Evolutionary conservation across 2,888 invertebrate species (phyloP).

Genomic region (Myopa tessellatipennis): DNA sequence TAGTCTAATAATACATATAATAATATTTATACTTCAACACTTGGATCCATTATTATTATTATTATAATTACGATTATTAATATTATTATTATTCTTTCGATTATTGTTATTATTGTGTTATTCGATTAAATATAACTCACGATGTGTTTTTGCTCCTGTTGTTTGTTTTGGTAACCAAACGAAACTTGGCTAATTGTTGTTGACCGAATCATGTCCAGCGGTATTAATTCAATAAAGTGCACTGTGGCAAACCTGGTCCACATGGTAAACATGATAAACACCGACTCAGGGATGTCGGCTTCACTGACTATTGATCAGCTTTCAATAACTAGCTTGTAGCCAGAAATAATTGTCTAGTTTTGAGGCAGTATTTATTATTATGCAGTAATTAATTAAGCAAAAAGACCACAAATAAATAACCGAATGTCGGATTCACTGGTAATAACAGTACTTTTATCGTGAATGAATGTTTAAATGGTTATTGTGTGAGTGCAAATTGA

Average conservation of each 20-base stretch:
- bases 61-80: too few species aligned
- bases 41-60: too few species aligned
- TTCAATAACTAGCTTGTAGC: not conserved
- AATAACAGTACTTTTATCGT: too few species aligned
- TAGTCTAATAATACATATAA: too few species aligned
- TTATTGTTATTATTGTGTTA: not conserved
- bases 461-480: too few species aligned
- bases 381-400: too few species aligned
- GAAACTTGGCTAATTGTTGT: not conserved
- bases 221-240: slow-evolving; percentile 19
- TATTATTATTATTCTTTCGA: not conserved
- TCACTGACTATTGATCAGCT: not conserved
- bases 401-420: too few species aligned
- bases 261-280: too few species aligned
- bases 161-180: not conserved
- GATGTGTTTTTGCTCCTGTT: not conserved
- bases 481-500: too few species aligned
- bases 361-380: not conserved
- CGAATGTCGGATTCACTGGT: too few species aligned
- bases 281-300: too few species aligned
- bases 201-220: not conserved
- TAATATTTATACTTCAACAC: too few species aligned
- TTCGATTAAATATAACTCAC: not conserved
- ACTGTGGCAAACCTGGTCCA: not conserved
- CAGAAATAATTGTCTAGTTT: not conserved